phyloP scores from a whole-genome alignment of 2,113 vertebrate genomes.

The Tragelaphus strepsiceros region DNA sequence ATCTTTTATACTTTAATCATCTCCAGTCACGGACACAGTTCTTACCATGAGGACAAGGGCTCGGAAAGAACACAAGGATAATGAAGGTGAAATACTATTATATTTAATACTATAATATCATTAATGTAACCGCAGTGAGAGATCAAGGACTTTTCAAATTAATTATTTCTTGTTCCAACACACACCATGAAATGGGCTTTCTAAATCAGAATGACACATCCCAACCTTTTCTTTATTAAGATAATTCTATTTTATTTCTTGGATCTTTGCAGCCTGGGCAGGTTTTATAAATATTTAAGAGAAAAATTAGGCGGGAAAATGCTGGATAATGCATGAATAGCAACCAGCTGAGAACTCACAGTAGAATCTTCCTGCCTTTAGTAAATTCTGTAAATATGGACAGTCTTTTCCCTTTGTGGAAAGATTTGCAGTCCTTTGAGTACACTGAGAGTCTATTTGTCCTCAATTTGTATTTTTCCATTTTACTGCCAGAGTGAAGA shows the following conservation, averaged over 20 bases:
- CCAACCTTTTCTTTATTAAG: constrained; percentile 49
- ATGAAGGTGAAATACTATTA: constrained; percentile 63
- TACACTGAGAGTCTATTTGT: background rate
- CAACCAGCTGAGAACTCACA: background rate
- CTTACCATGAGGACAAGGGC: constrained; percentile 12
- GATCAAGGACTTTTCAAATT: constrained; percentile 64
- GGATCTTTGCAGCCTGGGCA: constrained; percentile 6
- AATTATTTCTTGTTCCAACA: constrained; percentile 64
- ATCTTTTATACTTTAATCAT: constrained; percentile 56
- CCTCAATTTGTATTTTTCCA: background rate
- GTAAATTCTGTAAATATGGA: background rate
- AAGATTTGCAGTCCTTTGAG: background rate
- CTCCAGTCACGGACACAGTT: background rate
- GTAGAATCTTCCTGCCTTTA: background rate
- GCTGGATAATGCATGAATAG: background rate
- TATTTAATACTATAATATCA: constrained; percentile 58
- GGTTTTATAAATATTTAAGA: constrained; percentile 62
- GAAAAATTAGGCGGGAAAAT: background rate
- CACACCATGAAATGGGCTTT: constrained; percentile 53
- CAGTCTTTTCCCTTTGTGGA: background rate
- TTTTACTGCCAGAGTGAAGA: background rate
- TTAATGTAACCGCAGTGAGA: constrained; percentile 40
- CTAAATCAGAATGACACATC: constrained; percentile 54
- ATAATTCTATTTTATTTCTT: constrained; percentile 68
- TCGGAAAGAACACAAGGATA: constrained; percentile 28